Evolutionary conservation across 2,797 vertebrate species (phyloP), one percentile per base, ranked within the genome.

Genomic region (Okamejei kenojei): DNA sequence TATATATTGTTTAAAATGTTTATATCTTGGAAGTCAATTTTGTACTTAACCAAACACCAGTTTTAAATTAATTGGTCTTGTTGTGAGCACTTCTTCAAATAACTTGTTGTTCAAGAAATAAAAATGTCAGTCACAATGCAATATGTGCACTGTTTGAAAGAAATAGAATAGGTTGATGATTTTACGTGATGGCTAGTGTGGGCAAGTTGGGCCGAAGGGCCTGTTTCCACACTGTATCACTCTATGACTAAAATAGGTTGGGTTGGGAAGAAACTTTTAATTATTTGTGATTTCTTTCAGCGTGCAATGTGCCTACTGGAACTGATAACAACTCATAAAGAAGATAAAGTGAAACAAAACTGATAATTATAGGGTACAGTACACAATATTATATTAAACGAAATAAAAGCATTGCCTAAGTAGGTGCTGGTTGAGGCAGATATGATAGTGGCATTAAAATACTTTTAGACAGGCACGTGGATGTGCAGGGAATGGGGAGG

Each of bases 121-220:
- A 84, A 54, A 13, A 84, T 61, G 26, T 86, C 82, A 94, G 93
- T 94, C 93, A 94, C 95, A 94, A 94, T 93, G 93, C 78, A 94
- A 92, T 81, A 93, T 74, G 76, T 93, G 15, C 63, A 1, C 93
- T 92, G 93, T 35, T 93, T 94, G 10, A 29, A 86, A 32, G 58
- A n/a, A 86, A 63, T 63, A 6, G 13, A 26, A 17, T 63, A 58
- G n/a, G 58, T n/a, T 45, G 38, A 45, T 45, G 38, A 45, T 45
- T 1, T 45, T 45, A 45, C 38, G 38, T 45, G 38, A 1, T 45
- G 38, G 38, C 38, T 45, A 45, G 38, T 45, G 38, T 1, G 38
- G 38, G 38, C 1, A 2, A 45, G 38, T 45, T 45, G 38, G 38
- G 38, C 38, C 38, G 38, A 45, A 45, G 38, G 38, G 38, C 38